phyloP scores from a whole-genome alignment of 1,140 invertebrate genomes.

The Solenopsis invicta region DNA sequence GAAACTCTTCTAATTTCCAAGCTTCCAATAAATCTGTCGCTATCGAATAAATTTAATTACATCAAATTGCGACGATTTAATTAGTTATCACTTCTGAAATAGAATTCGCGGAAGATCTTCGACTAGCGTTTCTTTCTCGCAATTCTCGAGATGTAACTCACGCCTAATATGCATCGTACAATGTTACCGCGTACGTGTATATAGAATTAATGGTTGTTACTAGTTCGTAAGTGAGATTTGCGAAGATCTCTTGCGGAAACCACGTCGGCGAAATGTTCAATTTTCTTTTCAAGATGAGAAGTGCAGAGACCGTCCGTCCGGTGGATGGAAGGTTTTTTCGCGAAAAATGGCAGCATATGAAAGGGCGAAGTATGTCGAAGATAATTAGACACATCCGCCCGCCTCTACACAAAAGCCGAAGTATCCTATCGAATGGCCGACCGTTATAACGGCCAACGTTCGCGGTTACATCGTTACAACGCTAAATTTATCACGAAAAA shows the following conservation, averaged over 20 bases:
- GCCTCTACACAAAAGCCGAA: not conserved
- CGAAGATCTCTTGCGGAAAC: not conserved
- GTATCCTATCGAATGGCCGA: not conserved
- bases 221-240: conserved; percentile 12
- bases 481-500: not conserved
- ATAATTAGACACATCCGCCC: not conserved
- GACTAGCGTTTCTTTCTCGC: not conserved
- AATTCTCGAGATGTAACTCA: not conserved
- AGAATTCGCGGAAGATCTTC: not conserved
- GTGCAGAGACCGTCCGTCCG: not conserved
- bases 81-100: not conserved
- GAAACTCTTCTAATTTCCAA: not conserved
- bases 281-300: not conserved
- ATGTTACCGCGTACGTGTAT: conserved; percentile 20
- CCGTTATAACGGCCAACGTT: not conserved
- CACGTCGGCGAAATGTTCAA: not conserved
- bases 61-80: not conserved
- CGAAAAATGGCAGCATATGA: not conserved
- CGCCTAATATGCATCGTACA: not conserved
- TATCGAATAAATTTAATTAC: not conserved
- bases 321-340: not conserved
- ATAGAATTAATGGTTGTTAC: conserved; percentile 19
- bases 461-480: not conserved
- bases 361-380: not conserved
- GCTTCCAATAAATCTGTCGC: not conserved